Conservation (phyloP, 2,888 invertebrate species). For the Spicauda simplicius region DNA sequence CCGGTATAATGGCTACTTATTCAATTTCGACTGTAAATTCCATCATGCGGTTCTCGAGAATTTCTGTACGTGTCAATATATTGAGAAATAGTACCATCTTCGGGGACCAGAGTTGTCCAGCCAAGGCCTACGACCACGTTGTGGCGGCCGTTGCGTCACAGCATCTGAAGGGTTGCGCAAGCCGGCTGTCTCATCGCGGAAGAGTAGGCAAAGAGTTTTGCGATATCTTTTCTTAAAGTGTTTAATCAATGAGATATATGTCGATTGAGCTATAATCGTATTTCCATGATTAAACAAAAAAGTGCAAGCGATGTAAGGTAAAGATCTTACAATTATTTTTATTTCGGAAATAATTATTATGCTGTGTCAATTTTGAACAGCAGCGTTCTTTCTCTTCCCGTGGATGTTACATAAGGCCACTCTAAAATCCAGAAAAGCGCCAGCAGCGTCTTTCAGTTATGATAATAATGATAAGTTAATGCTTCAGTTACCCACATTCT, state of each 20-base stretch:
- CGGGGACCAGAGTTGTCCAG: slow-evolving; percentile 19
- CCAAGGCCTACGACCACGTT: slow-evolving; percentile 23
- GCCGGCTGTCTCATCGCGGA: background rate
- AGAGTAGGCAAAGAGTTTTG: background rate
- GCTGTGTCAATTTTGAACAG: too few relatives aligned
- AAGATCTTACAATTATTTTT: too few relatives aligned
- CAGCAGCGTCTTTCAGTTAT: too few relatives aligned
- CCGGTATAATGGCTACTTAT: slow-evolving; percentile 6
- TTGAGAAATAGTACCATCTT: slow-evolving; percentile 32
- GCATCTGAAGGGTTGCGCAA: slow-evolving; percentile 21
- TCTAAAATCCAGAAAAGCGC: too few relatives aligned
- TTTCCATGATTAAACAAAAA: too few relatives aligned
- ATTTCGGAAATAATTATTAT: too few relatives aligned
- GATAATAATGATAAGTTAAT: too few relatives aligned
- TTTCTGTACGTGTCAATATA: slow-evolving; percentile 14
- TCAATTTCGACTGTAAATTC: slow-evolving; percentile 13
- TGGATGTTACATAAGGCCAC: too few relatives aligned
- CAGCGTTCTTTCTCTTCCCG: too few relatives aligned
- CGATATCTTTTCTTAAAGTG: background rate
- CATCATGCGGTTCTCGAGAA: slow-evolving; percentile 5
- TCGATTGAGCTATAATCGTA: background rate
- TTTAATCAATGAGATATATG: background rate
- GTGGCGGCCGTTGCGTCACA: slow-evolving; percentile 3
- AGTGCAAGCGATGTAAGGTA: too few relatives aligned
- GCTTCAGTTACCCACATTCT: too few relatives aligned